Base-by-base conservation (phyloP, 2,888 invertebrate genomes). In the Incurvaria masculella region DNA sequence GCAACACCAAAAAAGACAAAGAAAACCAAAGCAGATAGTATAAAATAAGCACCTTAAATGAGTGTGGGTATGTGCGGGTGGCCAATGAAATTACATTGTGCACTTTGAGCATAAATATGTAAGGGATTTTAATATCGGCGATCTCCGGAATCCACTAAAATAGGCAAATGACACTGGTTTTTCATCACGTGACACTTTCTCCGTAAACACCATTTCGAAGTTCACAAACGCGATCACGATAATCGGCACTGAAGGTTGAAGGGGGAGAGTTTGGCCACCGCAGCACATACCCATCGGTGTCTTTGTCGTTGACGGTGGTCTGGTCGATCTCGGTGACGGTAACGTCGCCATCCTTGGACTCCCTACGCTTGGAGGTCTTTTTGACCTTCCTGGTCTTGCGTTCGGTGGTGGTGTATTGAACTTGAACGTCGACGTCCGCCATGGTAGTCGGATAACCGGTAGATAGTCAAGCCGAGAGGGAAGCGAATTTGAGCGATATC, bases 301-400 rank as follows among this genome's bases (percentile, higher is more conserved):
- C 81, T n/a, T n/a, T n/a, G 59, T 76, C 78, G 75, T 83, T 83
- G 74, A 81, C 80, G 71, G 80, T 80, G 69, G 83, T 82, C 73
- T 85, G 85, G 62, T 87, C 86, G 69, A 89, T 72, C 79, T 91
- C 91, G 61, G 89, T 89, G 74, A 91, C 88, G 75, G 88, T 86
- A 69, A 91, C 86, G 72, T 91, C 91, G 64, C 85, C 83, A 65
- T 85, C 85, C 68, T 85, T 85, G 55, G 83, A 83, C 66, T 85
- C 86, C 75, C 89, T 88, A 68, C 90, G 86, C 72, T 90, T 86
- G 62, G 89, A 87, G 65, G 88, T 87, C 67, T 87, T 85, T 60
- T 89, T 86, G 81, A 93, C 93, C 84, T 93, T 94, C 80, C 91
- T 89, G 82, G 93, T 94, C 74, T 91, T 91, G 69, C 91, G 86